A percentile compares a stretch with the other conserved stretches of the same genome.
phyloP scores from a whole-genome alignment of 2,113 vertebrate genomes.

The Carassius carassius region DNA sequence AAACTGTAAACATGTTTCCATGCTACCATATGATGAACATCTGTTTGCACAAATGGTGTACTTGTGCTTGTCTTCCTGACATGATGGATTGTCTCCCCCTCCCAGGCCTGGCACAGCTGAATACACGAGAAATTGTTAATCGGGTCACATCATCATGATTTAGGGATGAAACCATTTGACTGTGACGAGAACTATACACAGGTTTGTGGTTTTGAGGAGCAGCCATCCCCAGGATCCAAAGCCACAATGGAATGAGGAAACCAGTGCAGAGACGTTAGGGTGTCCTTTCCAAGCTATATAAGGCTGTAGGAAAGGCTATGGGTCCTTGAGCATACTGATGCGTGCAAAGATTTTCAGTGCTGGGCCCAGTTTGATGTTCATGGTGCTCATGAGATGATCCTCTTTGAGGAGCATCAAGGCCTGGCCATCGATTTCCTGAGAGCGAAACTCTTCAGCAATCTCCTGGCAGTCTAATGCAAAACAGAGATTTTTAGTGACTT shows the following conservation, averaged over 20 bases:
- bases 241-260: conserved; percentile 28
- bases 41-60: conserved; percentile 37
- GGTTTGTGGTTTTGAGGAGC: conserved; percentile 33
- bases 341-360: conserved; percentile 95
- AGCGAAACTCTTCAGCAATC: conserved; percentile 92
- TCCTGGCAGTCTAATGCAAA: conserved; percentile 85
- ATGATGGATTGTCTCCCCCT: conserved; percentile 43
- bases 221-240: conserved; percentile 26
- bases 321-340: conserved; percentile 92
- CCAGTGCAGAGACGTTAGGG: conserved; percentile 51
- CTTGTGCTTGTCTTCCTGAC: conserved; percentile 48
- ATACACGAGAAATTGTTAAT: neutral
- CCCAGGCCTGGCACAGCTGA: conserved; percentile 31
- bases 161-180: neutral
- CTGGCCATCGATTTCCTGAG: conserved; percentile 96
- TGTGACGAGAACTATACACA: conserved; percentile 3
- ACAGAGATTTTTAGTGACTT: neutral
- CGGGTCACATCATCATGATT: conserved; percentile 14
- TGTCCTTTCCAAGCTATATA: conserved; percentile 4
- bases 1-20: conserved; percentile 39
- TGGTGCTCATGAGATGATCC: conserved; percentile 95
- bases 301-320: conserved; percentile 70
- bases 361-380: conserved; percentile 97
- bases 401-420: conserved; percentile 93
- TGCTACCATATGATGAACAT: neutral